phyloP scores from a whole-genome alignment of 2,888 invertebrate genomes.

The Heliothis peltigera region DNA sequence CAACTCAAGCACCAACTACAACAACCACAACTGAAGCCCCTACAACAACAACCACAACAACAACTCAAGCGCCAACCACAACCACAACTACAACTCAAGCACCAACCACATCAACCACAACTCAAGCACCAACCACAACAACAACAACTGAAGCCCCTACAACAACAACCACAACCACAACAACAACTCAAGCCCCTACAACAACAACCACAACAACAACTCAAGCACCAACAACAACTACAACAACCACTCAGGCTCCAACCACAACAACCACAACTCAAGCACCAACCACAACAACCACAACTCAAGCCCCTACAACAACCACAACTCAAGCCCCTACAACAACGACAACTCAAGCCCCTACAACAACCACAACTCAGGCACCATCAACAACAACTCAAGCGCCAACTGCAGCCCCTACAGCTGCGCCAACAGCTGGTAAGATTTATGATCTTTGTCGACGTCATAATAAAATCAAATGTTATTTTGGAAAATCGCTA shows the following conservation, averaged over 20 bases:
- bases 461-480: not conserved
- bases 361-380: not conserved
- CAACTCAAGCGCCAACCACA: constrained; percentile 23
- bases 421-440: too few relatives aligned
- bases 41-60: not conserved
- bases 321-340: constrained; percentile 19
- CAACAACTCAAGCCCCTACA: constrained; percentile 25
- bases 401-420: too few relatives aligned
- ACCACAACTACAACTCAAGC: not conserved
- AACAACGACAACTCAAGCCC: not conserved
- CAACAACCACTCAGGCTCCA: constrained; percentile 23
- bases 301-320: constrained; percentile 35
- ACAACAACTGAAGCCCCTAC: constrained; percentile 21
- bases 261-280: constrained; percentile 25
- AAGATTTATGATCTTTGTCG: too few relatives aligned
- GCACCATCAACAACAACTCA: too few relatives aligned
- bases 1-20: constrained; percentile 27
- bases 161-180: constrained; percentile 48
- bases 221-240: constrained; percentile 25
- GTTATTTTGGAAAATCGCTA: too few relatives aligned
- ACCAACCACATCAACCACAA: not conserved
- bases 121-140: constrained; percentile 25
- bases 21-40: constrained; percentile 18
- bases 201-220: constrained; percentile 1
- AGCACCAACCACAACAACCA: constrained; percentile 22